A percentile compares a stretch with the other conserved stretches of the same genome.
Evolutionary conservation across 1,140 invertebrate species (phyloP).

Genomic region (Mamestra configurata): DNA sequence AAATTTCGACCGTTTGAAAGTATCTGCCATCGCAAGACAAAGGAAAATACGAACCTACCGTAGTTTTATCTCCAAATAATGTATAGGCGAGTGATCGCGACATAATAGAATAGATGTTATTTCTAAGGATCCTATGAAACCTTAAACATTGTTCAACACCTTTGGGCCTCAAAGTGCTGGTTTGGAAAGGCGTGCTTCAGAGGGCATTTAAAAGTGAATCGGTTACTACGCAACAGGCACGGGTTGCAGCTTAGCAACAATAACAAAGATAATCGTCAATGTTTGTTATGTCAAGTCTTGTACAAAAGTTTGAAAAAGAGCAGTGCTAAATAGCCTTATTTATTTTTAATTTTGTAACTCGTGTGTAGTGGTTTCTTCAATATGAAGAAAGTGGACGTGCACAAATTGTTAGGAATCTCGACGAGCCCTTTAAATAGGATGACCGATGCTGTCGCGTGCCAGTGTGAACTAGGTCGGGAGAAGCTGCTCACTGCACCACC

Average conservation of each 20-base stretch:
- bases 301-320: constrained; percentile 53
- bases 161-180: neutral
- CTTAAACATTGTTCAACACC: no score
- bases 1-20: no score
- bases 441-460: constrained; percentile 72
- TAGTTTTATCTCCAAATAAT: no score
- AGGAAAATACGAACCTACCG: no score
- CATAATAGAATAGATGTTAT: no score
- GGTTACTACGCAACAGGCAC: constrained; percentile 1
- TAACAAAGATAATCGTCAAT: constrained; percentile 28
- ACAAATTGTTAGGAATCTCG: constrained; percentile 69
- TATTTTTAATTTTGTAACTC: constrained; percentile 15
- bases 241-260: constrained; percentile 65
- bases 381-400: constrained; percentile 45
- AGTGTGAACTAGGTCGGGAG: constrained; percentile 81
- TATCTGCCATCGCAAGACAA: no score
- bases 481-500: constrained; percentile 82
- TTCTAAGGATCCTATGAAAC: no score
- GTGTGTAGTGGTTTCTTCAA: neutral
- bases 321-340: constrained; percentile 41
- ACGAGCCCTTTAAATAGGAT: constrained; percentile 65
- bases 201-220: neutral
- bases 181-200: neutral
- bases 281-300: constrained; percentile 31
- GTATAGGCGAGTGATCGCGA: no score